Evolutionary conservation across 2,113 vertebrate genomes (phyloP).

Genomic region (Triplophysa dalaica): DNA sequence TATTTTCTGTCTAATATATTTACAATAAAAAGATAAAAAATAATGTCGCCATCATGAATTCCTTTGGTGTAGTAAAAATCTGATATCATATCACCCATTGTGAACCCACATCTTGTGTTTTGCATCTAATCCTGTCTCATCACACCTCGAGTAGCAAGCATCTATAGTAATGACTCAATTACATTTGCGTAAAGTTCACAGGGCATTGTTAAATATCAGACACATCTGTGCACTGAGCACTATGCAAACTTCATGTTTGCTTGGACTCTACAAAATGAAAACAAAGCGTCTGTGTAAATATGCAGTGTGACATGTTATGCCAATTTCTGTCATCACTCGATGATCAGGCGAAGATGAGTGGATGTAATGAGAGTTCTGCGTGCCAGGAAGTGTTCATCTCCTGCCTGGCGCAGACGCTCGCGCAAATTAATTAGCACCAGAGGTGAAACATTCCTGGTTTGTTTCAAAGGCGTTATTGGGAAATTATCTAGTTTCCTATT

Average conservation of each 20-base stretch:
- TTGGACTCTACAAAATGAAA: neutral
- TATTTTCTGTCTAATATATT: no score
- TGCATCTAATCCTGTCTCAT: no score
- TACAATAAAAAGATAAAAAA: no score
- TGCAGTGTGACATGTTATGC: neutral
- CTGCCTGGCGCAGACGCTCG: slow-evolving; percentile 55
- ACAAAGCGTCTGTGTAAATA: slow-evolving; percentile 19
- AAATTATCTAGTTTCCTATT: slow-evolving; percentile 60
- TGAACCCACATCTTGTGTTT: no score
- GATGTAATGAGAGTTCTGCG: slow-evolving; percentile 34
- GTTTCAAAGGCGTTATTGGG: slow-evolving; percentile 60
- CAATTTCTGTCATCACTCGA: slow-evolving; percentile 15
- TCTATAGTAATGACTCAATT: neutral
- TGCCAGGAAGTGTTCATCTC: slow-evolving; percentile 37
- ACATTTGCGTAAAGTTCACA: neutral
- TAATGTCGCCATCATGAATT: no score
- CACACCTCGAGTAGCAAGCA: no score
- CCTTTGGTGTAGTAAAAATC: no score
- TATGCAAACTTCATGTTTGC: slow-evolving; percentile 1
- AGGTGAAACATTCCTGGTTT: slow-evolving; percentile 51
- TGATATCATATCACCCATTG: no score
- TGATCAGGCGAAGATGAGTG: slow-evolving; percentile 1
- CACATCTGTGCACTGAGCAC: neutral
- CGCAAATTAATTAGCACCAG: slow-evolving; percentile 65
- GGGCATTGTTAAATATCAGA: neutral